Conservation (phyloP, 2,797 vertebrate genomes). For the Taeniopygia guttata region DNA sequence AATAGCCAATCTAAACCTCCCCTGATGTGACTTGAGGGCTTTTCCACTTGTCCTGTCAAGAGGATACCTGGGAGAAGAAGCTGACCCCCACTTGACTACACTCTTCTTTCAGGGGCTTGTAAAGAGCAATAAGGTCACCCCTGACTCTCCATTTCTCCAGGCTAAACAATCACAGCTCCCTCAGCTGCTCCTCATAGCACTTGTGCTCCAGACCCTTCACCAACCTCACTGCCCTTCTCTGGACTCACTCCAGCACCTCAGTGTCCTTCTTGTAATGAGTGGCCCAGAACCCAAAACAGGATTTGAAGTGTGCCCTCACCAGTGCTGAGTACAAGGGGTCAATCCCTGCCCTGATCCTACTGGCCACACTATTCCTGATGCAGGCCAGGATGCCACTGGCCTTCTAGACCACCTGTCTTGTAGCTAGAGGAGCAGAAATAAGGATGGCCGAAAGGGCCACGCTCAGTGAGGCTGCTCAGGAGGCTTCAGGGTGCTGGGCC, state of each 20-base stretch:
- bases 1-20: neutral
- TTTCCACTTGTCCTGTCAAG: neutral
- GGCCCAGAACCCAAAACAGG: neutral
- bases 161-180: neutral
- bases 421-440: neutral
- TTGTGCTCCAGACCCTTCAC: neutral
- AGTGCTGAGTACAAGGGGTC: accelerated
- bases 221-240: neutral
- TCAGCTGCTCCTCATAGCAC: neutral
- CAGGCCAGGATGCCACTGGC: too few relatives aligned
- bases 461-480: accelerated
- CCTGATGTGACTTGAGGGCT: neutral
- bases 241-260: neutral
- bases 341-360: neutral
- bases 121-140: neutral
- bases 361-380: neutral
- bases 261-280: neutral
- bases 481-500: accelerated
- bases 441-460: too few relatives aligned
- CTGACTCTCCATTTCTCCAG: neutral
- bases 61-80: too few relatives aligned
- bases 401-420: too few relatives aligned
- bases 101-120: neutral
- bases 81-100: accelerated
- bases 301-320: neutral